phyloP scores from a whole-genome alignment of 2,113 vertebrate species.

The Gorsachius goisagi region DNA sequence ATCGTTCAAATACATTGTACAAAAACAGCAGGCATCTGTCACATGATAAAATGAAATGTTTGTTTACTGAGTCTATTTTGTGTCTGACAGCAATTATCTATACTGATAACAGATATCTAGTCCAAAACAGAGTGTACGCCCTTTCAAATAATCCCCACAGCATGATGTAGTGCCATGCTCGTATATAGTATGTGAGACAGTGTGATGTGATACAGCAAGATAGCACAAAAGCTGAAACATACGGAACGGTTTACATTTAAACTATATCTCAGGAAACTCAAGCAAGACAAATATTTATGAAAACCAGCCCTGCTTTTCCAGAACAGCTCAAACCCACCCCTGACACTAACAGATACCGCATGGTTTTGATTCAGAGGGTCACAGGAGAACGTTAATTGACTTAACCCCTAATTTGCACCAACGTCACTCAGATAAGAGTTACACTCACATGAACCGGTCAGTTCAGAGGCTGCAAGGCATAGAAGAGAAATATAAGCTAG shows the following conservation, averaged over 20 bases:
- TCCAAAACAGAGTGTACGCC: slow-evolving; percentile 57
- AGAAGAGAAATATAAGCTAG: background rate
- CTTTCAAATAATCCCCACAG: slow-evolving; percentile 61
- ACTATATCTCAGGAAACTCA: slow-evolving; percentile 49
- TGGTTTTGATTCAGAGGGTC: background rate
- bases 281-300: slow-evolving; percentile 43
- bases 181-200: slow-evolving; percentile 24
- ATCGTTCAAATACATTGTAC: background rate
- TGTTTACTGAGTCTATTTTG: slow-evolving; percentile 66
- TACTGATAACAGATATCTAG: slow-evolving; percentile 64
- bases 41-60: slow-evolving; percentile 49
- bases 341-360: background rate
- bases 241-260: background rate
- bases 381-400: background rate
- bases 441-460: background rate
- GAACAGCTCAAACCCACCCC: background rate
- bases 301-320: slow-evolving; percentile 32
- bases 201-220: slow-evolving; percentile 5
- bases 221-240: background rate
- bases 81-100: slow-evolving; percentile 63
- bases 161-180: slow-evolving; percentile 4
- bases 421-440: background rate
- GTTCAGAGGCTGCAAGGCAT: background rate
- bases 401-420: slow-evolving; percentile 37
- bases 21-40: slow-evolving; percentile 41